Evolutionary conservation across 2,797 vertebrate genomes (phyloP), one percentile per base, ranked within the genome.

Genomic region (Leptatherina wallacei): DNA sequence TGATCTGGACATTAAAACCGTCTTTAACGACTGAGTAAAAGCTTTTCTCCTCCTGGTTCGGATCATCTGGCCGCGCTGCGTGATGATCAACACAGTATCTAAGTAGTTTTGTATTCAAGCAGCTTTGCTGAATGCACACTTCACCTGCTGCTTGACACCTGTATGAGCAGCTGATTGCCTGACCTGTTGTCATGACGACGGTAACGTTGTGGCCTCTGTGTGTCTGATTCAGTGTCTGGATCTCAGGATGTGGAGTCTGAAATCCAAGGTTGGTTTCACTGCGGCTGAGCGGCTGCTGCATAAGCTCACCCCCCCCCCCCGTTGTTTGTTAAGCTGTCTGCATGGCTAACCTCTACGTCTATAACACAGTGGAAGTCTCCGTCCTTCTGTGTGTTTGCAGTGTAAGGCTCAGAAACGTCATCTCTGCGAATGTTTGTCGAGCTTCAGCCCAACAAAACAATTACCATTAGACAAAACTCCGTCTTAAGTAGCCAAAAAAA

Each of bases 161-260:
- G 56, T 32, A 33, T 62, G 73, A 74, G 77, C 62, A 44, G 42
- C 16, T 66, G 54, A 65, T 5, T 40, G 71, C 16, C 57, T 54
- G 61, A 63, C 64, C 13, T 30, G 40, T 60, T 63, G 64, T 54
- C 58, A 59, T 78, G 65, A 62, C 61, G 13, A 61, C 29, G 22
- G 58, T 85, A 76, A 82, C 64, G 0, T 54, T 49, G 10, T 51
- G 58, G 35, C 64, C 47, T 64, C 56, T 84, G 59, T 87, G 74
- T 85, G 69, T 83, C 69, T 71, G 79, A 49, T 79, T 76, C 88
- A 92, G 92, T 42, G 74, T 75, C 86, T 83, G 90, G 83, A 81
- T 88, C 90, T 84, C 80, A 92, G 40, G 89, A 93, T 55, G 83
- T 93, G 89, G 93, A 94, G 75, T 91, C 88, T 88, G 91, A 93